Percentiles rank a stretch among this genome's conserved stretches.
phyloP scores from a whole-genome alignment of 2,113 vertebrate genomes.

The Tragulus kanchil region DNA sequence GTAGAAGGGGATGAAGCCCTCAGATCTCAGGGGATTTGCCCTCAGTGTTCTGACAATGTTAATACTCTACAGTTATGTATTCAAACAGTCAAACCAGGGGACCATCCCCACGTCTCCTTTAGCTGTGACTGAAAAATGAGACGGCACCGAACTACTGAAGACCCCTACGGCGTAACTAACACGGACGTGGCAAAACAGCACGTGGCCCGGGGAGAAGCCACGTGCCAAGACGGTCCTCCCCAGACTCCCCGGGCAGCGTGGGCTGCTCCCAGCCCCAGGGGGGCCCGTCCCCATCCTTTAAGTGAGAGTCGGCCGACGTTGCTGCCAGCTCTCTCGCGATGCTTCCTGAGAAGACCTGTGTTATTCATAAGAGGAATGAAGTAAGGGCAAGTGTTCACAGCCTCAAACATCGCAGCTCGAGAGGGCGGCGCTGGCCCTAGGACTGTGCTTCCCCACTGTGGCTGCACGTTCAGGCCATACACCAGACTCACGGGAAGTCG shows the following conservation, averaged over 20 bases:
- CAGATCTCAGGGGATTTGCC: too few species aligned
- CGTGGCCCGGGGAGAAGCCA: not conserved
- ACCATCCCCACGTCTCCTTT: not conserved
- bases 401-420: not conserved
- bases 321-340: not conserved
- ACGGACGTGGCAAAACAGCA: not conserved
- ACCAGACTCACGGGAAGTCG: not conserved
- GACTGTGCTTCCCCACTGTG: not conserved
- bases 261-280: not conserved
- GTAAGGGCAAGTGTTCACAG: not conserved
- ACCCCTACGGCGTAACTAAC: not conserved
- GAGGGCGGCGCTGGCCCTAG: not conserved
- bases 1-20: too few species aligned
- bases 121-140: not conserved
- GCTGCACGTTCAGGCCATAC: too few species aligned
- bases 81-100: not conserved
- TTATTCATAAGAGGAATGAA: not conserved
- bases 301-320: not conserved
- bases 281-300: not conserved
- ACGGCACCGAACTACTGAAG: not conserved
- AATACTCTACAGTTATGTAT: not conserved
- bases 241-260: not conserved
- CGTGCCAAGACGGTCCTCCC: not conserved
- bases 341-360: not conserved
- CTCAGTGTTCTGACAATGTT: not conserved